phyloP scores from a whole-genome alignment of 1,140 invertebrate species.

The Eufriesea mexicana region DNA sequence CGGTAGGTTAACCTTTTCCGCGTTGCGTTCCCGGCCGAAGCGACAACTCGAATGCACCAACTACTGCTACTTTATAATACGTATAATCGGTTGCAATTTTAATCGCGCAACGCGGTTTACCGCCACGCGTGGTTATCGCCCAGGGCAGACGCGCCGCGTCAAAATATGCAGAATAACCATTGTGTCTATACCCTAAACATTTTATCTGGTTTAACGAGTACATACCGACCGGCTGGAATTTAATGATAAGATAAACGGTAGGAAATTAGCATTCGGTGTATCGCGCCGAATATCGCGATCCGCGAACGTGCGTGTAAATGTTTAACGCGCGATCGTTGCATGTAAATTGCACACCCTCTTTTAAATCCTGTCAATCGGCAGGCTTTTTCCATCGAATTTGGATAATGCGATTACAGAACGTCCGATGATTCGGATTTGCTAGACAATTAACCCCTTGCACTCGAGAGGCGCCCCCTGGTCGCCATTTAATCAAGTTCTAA shows the following conservation, averaged over 20 bases:
- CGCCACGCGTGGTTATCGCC: constrained; percentile 33
- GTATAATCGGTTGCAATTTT: constrained; percentile 48
- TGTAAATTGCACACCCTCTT: neutral
- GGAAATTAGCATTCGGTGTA: constrained; percentile 25
- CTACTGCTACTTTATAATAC: constrained; percentile 34
- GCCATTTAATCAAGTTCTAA: too few relatives aligned
- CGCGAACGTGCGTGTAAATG: neutral
- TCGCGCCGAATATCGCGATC: neutral
- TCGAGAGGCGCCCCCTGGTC: too few relatives aligned
- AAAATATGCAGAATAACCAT: constrained; percentile 34
- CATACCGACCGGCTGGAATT: constrained; percentile 10
- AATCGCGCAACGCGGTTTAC: constrained; percentile 41
- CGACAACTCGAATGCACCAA: neutral
- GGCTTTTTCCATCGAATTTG: too few relatives aligned
- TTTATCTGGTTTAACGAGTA: constrained; percentile 45
- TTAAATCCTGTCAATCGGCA: too few relatives aligned
- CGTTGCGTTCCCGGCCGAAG: neutral
- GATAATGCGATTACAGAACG: too few relatives aligned
- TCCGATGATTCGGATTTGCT: too few relatives aligned
- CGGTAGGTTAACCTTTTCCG: constrained; percentile 25
- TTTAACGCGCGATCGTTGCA: neutral
- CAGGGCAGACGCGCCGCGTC: constrained; percentile 16
- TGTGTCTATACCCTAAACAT: constrained; percentile 32
- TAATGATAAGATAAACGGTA: constrained; percentile 45
- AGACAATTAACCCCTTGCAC: too few relatives aligned